Evolutionary conservation across 1,140 invertebrate species (phyloP), one percentile per base, ranked within the genome.

Genomic region (Ephestia elutella): DNA sequence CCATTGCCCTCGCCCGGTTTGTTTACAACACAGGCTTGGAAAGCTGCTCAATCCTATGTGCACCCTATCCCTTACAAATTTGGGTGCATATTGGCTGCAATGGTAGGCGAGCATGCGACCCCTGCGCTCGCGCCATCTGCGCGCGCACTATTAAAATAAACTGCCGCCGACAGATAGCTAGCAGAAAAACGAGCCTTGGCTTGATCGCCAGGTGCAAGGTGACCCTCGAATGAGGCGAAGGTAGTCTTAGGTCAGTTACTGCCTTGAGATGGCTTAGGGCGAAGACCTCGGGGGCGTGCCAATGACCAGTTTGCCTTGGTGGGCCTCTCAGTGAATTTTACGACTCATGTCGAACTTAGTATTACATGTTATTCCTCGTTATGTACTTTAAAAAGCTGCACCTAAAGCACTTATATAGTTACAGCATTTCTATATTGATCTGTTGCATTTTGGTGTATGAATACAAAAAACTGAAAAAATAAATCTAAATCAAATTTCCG

Each of bases 1-100:
- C 77, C 83, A 84, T 87, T 84, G 82, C 81, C 82, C 84, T 85
- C 84, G 65, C 77, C 76, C 76, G 82, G 83, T 87, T 86, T 87
- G 84, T 87, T 87, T 87, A 87, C 84, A 87, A 85, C 68, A 82
- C 66, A 51, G 64, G 63, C 62, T 66, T 56, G 65, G 70, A 62
- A 59, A 57, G 49, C 62, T 65, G 56, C 53, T 62, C 72, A 59
- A 20, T 51, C 63, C 62, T 66, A 71, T 70, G 58, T 82, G 77
- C 72, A 74, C 82, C 77, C 74, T 83, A 66, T 60, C 68, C 62
- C n/a, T 49, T 44, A 58, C 21, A 17, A 53, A 17, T 63, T 78
- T 80, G 70, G 78, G 81, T 75, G 70, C 66, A 83, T 54, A 77
- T 68, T 84, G 57, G 71, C 49, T 21, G 28, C 49, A 25, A 54